phyloP scores from a whole-genome alignment of 1,140 invertebrate species.

The Triops cancriformis region DNA sequence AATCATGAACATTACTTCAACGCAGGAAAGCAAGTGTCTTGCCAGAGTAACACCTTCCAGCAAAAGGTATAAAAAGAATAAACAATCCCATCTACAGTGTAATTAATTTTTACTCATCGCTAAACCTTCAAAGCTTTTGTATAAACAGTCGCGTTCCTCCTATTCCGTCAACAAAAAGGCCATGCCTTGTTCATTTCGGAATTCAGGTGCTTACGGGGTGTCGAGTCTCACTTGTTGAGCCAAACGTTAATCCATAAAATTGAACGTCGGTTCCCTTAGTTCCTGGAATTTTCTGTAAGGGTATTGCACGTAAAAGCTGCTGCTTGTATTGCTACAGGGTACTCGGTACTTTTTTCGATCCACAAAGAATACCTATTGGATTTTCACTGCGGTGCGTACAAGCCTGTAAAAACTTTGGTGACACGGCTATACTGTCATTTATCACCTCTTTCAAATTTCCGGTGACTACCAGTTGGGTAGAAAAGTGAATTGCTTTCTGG shows the following conservation, averaged over 20 bases:
- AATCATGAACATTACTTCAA: too few species aligned
- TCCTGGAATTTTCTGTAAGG: not conserved
- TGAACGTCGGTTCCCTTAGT: not conserved
- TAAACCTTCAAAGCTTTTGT: not conserved
- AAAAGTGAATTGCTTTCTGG: not conserved
- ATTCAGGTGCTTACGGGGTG: too few species aligned
- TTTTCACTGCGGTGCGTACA: not conserved
- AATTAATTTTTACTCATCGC: not conserved
- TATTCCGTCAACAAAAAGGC: not conserved
- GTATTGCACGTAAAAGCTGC: not conserved
- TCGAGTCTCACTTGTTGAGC: too few species aligned
- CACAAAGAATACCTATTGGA: not conserved
- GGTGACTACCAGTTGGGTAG: not conserved
- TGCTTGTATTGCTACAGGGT: not conserved
- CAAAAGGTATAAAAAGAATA: too few species aligned
- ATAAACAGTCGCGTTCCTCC: not conserved
- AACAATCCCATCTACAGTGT: not conserved
- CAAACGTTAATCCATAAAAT: too few species aligned
- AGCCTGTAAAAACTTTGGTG: not conserved
- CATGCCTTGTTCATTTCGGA: not conserved
- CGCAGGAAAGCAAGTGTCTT: too few species aligned
- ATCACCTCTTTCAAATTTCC: slow-evolving; percentile 14
- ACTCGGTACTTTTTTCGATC: not conserved
- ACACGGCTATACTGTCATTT: not conserved
- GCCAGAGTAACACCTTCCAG: too few species aligned